Percentiles rank a stretch among this genome's conserved stretches.
Evolutionary conservation across 2,888 invertebrate species (phyloP).

Genomic region (Lissonota sp.): DNA sequence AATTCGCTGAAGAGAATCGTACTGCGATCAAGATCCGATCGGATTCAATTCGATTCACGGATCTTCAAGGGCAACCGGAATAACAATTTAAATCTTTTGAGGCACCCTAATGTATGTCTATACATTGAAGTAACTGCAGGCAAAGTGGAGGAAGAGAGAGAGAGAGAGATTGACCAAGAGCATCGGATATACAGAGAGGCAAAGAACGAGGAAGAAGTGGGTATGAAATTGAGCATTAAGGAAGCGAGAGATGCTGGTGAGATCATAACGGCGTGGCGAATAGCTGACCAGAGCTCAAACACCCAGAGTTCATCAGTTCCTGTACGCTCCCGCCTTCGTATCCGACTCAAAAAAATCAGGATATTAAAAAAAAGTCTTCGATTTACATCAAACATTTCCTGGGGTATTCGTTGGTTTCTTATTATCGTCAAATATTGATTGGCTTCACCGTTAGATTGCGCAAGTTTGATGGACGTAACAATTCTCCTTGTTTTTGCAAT

Average conservation of each 20-base stretch:
- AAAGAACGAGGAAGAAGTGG: slow-evolving; percentile 70
- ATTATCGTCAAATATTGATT: no score
- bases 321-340: background rate
- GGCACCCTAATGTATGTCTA: background rate
- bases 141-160: slow-evolving; percentile 6
- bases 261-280: slow-evolving; percentile 68
- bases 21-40: no score
- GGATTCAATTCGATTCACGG: no score
- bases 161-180: slow-evolving; percentile 18
- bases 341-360: no score
- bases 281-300: slow-evolving; percentile 51
- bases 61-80: no score
- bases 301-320: slow-evolving; percentile 61
- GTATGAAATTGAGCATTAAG: slow-evolving; percentile 71
- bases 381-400: no score
- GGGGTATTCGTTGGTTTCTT: no score
- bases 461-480: no score
- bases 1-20: no score
- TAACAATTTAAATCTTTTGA: no score
- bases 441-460: no score
- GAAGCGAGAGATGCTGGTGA: slow-evolving; percentile 68
- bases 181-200: slow-evolving; percentile 39
- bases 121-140: slow-evolving; percentile 37
- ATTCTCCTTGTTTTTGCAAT: background rate
- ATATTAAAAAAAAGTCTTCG: no score